Conservation (phyloP, 2,797 vertebrate species). For the Bradypodion pumilum region DNA sequence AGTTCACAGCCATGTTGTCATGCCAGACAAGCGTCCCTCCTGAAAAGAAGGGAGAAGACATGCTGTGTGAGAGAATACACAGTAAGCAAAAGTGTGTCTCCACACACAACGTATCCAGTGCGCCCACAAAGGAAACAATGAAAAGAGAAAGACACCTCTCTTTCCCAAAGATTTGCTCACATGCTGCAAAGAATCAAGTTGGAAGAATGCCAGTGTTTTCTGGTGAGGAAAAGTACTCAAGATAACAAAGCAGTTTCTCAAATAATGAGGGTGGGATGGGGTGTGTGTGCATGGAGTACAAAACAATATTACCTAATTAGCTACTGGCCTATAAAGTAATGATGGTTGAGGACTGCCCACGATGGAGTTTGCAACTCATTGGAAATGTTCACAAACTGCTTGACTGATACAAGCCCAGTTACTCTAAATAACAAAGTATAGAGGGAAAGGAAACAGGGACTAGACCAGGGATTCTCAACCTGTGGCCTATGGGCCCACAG, state of each 20-base stretch:
- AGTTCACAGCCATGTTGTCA: conserved; percentile 85
- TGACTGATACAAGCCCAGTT: neutral
- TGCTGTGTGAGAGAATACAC: neutral
- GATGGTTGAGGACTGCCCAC: neutral
- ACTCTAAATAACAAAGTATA: too few relatives aligned
- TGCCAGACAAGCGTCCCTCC: conserved; percentile 89
- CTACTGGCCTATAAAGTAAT: neutral
- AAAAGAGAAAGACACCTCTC: neutral
- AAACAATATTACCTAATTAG: neutral
- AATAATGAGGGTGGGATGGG: too few relatives aligned
- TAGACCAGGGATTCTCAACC: too few relatives aligned
- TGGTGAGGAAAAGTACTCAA: neutral
- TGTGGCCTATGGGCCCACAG: too few relatives aligned
- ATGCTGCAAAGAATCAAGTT: neutral
- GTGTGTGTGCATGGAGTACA: neutral
- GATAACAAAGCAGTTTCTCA: neutral
- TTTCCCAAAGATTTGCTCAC: neutral
- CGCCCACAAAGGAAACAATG: neutral
- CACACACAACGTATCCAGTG: too few relatives aligned
- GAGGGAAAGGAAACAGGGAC: neutral
- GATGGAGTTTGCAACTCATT: neutral
- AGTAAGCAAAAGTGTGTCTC: neutral
- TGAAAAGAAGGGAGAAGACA: conserved; percentile 53
- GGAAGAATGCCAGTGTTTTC: neutral
- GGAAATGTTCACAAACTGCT: neutral